Evolutionary conservation across 2,113 vertebrate species (phyloP).

Genomic region (Zosterops hypoxanthus): DNA sequence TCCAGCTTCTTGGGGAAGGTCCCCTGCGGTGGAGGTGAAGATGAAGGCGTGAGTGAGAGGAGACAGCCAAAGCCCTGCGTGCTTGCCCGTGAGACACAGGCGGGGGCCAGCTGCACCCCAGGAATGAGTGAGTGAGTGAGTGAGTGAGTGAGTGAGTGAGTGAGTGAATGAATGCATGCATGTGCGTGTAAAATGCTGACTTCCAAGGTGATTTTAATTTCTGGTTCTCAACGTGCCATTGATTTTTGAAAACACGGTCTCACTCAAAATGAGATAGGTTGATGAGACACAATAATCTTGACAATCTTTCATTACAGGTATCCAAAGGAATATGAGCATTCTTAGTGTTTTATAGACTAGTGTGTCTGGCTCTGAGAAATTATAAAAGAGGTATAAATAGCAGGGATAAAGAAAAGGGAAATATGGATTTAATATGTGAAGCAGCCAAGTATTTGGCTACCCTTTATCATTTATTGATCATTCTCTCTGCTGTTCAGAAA

Average conservation of each 20-base stretch:
- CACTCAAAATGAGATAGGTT: neutral
- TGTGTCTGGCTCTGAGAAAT: neutral
- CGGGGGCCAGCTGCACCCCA: neutral
- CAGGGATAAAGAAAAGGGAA: neutral
- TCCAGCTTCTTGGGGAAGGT: neutral
- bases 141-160: too few species aligned
- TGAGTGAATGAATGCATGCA: rapidly evolving
- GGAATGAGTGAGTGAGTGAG: neutral
- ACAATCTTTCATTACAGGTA: neutral
- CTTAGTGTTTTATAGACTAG: neutral
- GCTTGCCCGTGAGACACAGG: neutral
- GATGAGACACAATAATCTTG: neutral
- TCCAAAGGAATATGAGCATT: neutral
- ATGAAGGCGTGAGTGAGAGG: rapidly evolving
- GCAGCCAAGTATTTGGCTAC: neutral
- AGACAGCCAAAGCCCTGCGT: neutral
- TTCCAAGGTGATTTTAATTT: neutral
- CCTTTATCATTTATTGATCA: neutral
- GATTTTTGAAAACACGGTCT: neutral
- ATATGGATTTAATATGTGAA: neutral
- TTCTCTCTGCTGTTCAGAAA: neutral
- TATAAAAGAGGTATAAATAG: neutral
- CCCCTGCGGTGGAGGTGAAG: neutral
- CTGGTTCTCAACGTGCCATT: neutral
- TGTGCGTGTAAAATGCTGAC: neutral